Conservation (phyloP, 2,888 invertebrate species). For the Noctuana brunneofusca region DNA sequence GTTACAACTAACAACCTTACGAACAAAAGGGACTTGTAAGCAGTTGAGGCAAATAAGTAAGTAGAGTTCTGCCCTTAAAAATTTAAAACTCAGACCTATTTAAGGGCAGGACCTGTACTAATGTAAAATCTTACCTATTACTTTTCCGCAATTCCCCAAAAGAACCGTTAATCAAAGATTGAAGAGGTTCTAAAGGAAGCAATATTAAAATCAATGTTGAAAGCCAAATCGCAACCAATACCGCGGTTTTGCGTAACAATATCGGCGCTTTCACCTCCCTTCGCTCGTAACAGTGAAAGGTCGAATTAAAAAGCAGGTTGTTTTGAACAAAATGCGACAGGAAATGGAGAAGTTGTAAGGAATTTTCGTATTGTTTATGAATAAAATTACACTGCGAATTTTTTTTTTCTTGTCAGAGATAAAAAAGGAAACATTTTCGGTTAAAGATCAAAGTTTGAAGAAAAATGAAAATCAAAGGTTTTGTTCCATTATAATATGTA, state of each 20-base stretch:
- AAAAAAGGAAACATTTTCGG: no score
- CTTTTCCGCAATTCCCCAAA: neutral
- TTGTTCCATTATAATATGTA: no score
- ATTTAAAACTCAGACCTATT: no score
- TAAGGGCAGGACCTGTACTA: no score
- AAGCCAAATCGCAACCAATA: neutral
- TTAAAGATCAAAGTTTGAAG: no score
- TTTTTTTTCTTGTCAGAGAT: no score
- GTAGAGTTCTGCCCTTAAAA: no score
- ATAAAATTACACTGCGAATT: neutral
- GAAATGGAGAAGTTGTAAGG: neutral
- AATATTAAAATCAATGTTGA: neutral
- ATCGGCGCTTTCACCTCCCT: constrained; percentile 8
- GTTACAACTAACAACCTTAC: no score
- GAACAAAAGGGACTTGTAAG: no score
- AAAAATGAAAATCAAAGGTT: no score
- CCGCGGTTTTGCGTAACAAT: neutral
- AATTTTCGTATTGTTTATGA: neutral
- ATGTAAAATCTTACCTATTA: no score
- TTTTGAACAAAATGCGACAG: constrained; percentile 1
- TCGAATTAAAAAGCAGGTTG: constrained; percentile 17
- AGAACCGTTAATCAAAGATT: neutral
- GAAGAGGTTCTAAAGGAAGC: neutral
- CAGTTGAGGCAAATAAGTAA: no score
- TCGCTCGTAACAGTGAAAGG: neutral